Base-by-base conservation (phyloP, 2,888 invertebrate genomes). In the Acronicta alni region DNA sequence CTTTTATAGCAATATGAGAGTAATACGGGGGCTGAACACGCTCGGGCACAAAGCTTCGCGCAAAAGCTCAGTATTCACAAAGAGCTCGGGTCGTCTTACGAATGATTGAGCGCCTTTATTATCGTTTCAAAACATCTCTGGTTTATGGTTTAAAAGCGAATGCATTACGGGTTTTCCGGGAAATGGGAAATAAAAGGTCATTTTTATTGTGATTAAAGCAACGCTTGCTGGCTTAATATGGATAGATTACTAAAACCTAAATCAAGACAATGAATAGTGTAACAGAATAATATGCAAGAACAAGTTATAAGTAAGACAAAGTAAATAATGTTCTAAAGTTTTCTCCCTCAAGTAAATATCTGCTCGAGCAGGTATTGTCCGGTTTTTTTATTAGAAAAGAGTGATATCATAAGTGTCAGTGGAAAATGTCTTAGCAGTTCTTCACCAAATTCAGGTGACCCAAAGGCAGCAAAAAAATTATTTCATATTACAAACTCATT, bases 51-150 rank as follows among this genome's bases (percentile, higher is more conserved):
- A 77, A 74, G 66, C 56, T 18, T 43, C 46, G 38, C 49, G 72
- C 57, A 67, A 66, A 67, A 57, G 57, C 66, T 66, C 58, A 45
- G 60, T 57, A 44, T 49, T 41, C 38, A 75, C 67, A 72, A 75
- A 75, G 66, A 63, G 47, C 56, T 66, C 54, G 49, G 70, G 48
- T 68, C 64, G 49, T 38, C 38, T 67, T 61, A 55, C 46, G 49
- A 65, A 47, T 68, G 61, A 74, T 72, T 57, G 65, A 77, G 32
- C 59, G 51, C 62, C 42, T 64, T 75, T 75, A 61, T 72, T 59
- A 38, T 45, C 48, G 23, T 46, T 63, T 59, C 41, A 65, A 61
- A 67, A 72, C 48, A 55, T 59, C 55, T 57, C 53, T 57, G 23
- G 49, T 56, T 63, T 55, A 17, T 57, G 23, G 49, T 56, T 63